Percentiles rank a stretch among this genome's conserved stretches.
phyloP scores from a whole-genome alignment of 2,888 invertebrate genomes.

The Pachliopta kotzebuea region DNA sequence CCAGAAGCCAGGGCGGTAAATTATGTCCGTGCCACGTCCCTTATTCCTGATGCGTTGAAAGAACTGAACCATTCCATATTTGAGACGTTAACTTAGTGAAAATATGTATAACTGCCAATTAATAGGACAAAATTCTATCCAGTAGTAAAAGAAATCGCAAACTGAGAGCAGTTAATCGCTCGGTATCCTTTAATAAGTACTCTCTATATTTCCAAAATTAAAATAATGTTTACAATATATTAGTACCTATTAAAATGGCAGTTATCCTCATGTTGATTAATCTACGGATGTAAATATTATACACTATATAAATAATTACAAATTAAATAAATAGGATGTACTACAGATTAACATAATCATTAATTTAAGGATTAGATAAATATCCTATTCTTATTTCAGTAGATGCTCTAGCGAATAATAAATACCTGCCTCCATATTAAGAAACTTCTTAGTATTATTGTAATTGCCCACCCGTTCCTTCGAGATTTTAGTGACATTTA shows the following conservation, averaged over 20 bases:
- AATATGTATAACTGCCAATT: constrained; percentile 67
- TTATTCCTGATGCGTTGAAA: constrained; percentile 68
- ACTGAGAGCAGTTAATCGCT: constrained; percentile 3
- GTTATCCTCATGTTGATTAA: constrained; percentile 61
- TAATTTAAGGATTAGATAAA: constrained; percentile 71
- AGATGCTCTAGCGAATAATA: constrained; percentile 64
- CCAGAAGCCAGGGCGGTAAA: constrained; percentile 42
- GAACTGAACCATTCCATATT: constrained; percentile 71
- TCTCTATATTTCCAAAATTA: constrained; percentile 27
- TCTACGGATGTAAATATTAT: constrained; percentile 72
- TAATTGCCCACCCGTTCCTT: constrained; percentile 50
- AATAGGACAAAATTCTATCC: constrained; percentile 40
- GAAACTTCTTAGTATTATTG: constrained; percentile 58
- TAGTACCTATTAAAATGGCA: constrained; percentile 57
- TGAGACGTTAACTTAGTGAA: constrained; percentile 61
- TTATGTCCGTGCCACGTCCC: constrained; percentile 70
- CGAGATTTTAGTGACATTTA: constrained; percentile 50
- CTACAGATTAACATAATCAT: constrained; percentile 77
- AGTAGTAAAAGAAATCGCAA: constrained; percentile 12
- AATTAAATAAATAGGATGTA: constrained; percentile 73
- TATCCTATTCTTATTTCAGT: constrained; percentile 73
- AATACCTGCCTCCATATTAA: constrained; percentile 54
- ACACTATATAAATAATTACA: constrained; percentile 73
- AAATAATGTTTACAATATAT: constrained; percentile 30
- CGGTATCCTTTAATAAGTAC: constrained; percentile 20